Conservation (phyloP, 2,113 vertebrate genomes). For the Chamaetylas fuelleborni region DNA sequence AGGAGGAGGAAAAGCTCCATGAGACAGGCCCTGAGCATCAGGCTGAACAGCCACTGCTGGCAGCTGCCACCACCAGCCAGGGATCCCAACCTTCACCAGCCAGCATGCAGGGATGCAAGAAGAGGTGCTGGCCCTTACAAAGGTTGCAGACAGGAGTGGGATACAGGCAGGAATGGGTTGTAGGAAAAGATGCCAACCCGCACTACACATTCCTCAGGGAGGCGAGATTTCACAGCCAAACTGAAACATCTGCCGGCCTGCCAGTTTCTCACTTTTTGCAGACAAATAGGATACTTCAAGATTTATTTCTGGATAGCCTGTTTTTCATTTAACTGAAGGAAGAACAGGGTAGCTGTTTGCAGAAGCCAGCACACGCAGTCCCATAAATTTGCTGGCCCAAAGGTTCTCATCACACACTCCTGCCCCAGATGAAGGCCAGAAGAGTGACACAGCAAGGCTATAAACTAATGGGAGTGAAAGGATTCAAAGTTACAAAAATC, state of each 20-base stretch:
- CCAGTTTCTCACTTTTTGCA: not conserved
- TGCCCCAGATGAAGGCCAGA: not conserved
- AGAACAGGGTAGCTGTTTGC: not conserved
- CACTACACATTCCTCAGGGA: not conserved
- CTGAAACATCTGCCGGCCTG: not conserved
- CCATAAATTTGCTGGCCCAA: not conserved
- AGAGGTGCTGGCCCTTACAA: not conserved
- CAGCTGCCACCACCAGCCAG: not conserved
- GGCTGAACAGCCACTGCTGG: not conserved
- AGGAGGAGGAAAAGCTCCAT: constrained; percentile 57
- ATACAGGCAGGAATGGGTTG: not conserved
- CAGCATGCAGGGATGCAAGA: not conserved
- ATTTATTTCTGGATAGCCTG: not conserved
- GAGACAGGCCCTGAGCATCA: accelerated
- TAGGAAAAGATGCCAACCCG: accelerated
- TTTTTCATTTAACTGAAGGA: not conserved
- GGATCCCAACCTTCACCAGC: not conserved
- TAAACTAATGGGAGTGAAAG: not conserved
- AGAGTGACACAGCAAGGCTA: not conserved
- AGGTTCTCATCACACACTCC: not conserved
- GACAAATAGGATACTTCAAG: not conserved
- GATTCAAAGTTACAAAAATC: not conserved
- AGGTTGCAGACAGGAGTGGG: not conserved
- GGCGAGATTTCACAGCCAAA: not conserved
- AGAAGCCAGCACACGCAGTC: not conserved